Evolutionary conservation across 2,113 vertebrate genomes (phyloP).

Genomic region (Progne subis): DNA sequence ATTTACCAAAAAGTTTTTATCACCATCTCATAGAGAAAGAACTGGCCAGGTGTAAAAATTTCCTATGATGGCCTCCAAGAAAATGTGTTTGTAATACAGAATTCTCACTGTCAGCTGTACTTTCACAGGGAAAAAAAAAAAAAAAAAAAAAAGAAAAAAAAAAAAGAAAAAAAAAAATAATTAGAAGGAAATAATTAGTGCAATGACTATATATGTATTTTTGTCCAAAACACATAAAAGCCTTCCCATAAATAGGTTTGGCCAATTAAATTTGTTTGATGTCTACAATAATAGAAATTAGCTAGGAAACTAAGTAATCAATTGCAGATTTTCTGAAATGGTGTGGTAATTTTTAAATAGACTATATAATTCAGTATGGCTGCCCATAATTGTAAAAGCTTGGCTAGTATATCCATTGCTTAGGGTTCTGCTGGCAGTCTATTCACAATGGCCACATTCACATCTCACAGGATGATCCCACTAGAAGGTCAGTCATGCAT

Average conservation of each 20-base stretch:
- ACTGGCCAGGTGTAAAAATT: background rate
- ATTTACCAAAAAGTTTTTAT: background rate
- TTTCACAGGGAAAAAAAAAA: background rate
- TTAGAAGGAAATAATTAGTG: background rate
- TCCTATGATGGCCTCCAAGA: background rate
- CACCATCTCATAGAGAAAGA: background rate
- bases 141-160: too few relatives aligned
- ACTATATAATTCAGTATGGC: background rate
- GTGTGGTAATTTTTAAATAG: background rate
- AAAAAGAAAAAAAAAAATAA: too few relatives aligned
- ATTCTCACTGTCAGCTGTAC: background rate
- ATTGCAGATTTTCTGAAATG: background rate
- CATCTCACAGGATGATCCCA: background rate
- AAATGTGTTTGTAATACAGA: background rate
- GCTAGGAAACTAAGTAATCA: background rate
- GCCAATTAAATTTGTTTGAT: background rate
- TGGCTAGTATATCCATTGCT: background rate
- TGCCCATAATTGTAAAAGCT: background rate
- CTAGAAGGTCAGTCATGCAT: conserved; percentile 5
- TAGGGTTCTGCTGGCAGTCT: background rate
- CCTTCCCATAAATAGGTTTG: background rate
- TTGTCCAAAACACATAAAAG: background rate
- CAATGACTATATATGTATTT: background rate
- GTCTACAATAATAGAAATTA: background rate
- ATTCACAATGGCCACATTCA: background rate